Evolutionary conservation across 1,140 invertebrate genomes (phyloP).

Genomic region (Belonocnema kinseyi): DNA sequence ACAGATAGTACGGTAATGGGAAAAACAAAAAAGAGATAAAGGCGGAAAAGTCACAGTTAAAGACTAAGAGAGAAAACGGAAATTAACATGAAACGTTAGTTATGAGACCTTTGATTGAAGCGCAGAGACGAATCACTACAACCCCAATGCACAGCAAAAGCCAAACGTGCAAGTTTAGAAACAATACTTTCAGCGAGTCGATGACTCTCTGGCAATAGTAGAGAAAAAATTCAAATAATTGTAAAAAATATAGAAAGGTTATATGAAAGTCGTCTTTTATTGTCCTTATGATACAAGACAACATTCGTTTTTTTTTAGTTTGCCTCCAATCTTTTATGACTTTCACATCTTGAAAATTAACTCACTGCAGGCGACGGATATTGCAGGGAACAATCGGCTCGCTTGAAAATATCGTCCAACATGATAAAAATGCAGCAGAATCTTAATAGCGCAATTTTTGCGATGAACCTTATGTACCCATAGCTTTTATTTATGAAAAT

Average conservation of each 20-base stretch:
- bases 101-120: constrained; percentile 30
- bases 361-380: constrained; percentile 73
- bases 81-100: constrained; percentile 36
- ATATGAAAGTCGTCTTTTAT: constrained; percentile 6
- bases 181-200: constrained; percentile 58
- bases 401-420: constrained; percentile 50
- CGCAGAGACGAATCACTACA: constrained; percentile 52
- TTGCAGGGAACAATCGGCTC: constrained; percentile 60
- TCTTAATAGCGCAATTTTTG: not conserved
- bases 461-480: not conserved
- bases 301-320: not conserved
- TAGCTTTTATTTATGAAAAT: not conserved
- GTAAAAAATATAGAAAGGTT: constrained; percentile 36
- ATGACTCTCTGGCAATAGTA: constrained; percentile 52
- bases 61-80: not conserved
- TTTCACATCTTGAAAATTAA: constrained; percentile 32
- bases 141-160: constrained; percentile 64
- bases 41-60: constrained; percentile 29
- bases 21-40: constrained; percentile 24
- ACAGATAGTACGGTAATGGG: not conserved
- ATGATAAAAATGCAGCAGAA: constrained; percentile 46
- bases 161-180: constrained; percentile 64
- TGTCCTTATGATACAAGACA: not conserved
- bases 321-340: not conserved
- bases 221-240: constrained; percentile 11